Conservation (phyloP, 2,113 vertebrate genomes). For the Pteruthius melanotis region DNA sequence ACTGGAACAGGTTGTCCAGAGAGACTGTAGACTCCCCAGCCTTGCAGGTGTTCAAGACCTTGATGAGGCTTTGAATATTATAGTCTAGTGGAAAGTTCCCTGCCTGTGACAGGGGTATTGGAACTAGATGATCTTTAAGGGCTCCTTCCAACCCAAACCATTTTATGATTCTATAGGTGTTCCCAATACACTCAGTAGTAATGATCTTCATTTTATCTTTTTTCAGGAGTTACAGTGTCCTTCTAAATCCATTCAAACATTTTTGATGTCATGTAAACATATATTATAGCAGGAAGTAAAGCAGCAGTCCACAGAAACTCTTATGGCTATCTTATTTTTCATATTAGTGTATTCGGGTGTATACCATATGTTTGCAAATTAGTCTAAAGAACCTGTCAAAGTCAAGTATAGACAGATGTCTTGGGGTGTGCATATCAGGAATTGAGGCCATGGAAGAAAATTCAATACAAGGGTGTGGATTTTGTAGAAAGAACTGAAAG, state of each 20-base stretch:
- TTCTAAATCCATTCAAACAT: neutral
- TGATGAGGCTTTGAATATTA: neutral
- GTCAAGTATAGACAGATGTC: neutral
- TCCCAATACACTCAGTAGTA: neutral
- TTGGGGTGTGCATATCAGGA: neutral
- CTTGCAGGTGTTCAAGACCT: neutral
- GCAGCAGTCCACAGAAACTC: neutral
- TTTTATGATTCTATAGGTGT: neutral
- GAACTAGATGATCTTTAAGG: neutral
- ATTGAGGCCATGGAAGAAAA: neutral
- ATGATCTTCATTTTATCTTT: neutral
- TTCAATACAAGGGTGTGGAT: neutral
- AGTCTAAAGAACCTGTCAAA: neutral
- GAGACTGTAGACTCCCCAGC: neutral
- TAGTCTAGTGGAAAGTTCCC: neutral
- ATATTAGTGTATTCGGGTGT: neutral
- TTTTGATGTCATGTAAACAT: neutral
- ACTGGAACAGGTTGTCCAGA: neutral
- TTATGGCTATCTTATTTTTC: neutral
- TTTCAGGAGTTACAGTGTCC: neutral
- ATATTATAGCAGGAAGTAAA: neutral
- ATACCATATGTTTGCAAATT: neutral
- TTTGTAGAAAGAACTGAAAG: neutral
- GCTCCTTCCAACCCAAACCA: neutral
- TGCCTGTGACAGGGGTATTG: neutral